phyloP scores from a whole-genome alignment of 2,113 vertebrate species.

The Rattus norvegicus region DNA sequence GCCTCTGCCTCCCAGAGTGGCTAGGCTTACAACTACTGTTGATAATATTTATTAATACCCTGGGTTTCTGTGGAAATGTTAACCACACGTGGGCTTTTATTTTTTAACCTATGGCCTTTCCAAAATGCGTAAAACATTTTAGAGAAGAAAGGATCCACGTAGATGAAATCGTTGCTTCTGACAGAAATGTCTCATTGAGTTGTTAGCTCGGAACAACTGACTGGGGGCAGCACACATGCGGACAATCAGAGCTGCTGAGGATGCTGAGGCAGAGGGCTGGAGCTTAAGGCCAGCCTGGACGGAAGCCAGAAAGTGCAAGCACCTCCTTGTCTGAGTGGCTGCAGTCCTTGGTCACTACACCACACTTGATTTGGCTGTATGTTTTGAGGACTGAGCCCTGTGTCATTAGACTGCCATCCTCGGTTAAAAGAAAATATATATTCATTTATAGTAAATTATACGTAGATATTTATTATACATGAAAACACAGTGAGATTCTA shows the following conservation, averaged over 20 bases:
- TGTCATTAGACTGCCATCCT: not conserved
- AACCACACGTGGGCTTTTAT: conserved; percentile 46
- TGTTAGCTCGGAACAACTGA: not conserved
- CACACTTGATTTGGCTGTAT: not conserved
- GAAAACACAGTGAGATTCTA: not conserved
- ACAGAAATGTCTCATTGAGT: conserved; percentile 1
- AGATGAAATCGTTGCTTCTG: conserved; percentile 13
- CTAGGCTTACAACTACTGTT: conserved; percentile 18
- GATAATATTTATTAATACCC: conserved; percentile 63
- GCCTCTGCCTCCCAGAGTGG: not conserved
- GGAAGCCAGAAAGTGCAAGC: not conserved
- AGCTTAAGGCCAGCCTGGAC: not conserved
- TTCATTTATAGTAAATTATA: not conserved
- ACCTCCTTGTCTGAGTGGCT: not conserved
- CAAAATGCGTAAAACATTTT: conserved; percentile 54
- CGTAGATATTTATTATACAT: not conserved
- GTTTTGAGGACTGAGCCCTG: not conserved
- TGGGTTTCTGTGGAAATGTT: conserved; percentile 72
- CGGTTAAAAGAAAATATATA: not conserved
- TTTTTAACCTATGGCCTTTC: conserved; percentile 60
- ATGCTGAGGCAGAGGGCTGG: not conserved
- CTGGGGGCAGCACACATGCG: not conserved
- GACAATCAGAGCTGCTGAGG: not conserved
- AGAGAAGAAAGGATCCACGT: conserved; percentile 27
- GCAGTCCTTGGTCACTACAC: not conserved